Conservation (phyloP, 1,140 invertebrate genomes). For the Andrena cerasifolii region DNA sequence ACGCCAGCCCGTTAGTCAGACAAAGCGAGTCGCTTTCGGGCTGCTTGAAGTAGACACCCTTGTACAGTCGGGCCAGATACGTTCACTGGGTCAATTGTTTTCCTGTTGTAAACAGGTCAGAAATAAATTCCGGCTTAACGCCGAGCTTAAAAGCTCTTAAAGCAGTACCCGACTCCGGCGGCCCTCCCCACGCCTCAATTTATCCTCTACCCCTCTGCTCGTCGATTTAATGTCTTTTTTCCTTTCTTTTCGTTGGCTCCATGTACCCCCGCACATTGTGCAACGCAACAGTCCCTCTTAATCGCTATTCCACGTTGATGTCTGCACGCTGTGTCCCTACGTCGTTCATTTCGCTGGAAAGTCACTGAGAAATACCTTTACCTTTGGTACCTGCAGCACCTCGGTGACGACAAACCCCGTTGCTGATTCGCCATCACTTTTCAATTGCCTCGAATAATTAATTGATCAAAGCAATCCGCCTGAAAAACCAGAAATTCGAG, state of each 20-base stretch:
- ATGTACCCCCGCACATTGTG: too few species aligned
- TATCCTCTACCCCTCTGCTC: conserved; percentile 46
- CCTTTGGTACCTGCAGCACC: too few species aligned
- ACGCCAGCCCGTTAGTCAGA: conserved; percentile 53
- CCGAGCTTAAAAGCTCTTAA: conserved; percentile 78
- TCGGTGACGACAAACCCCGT: too few species aligned
- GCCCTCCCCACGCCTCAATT: conserved; percentile 56
- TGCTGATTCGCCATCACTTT: too few species aligned
- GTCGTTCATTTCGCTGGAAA: neutral
- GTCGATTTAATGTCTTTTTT: conserved; percentile 59
- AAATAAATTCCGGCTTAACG: conserved; percentile 78
- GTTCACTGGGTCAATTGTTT: conserved; percentile 73
- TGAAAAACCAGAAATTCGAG: too few species aligned
- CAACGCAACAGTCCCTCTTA: neutral
- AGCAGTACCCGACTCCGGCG: conserved; percentile 61
- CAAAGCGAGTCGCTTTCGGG: conserved; percentile 32
- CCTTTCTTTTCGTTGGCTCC: neutral
- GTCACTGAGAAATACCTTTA: neutral
- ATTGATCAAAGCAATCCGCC: too few species aligned
- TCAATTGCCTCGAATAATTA: too few species aligned
- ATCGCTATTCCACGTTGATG: neutral
- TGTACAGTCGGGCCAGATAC: conserved; percentile 44
- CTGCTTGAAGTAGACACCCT: conserved; percentile 61
- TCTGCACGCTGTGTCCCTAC: neutral
- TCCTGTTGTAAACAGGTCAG: conserved; percentile 74